Percentiles rank a stretch among this genome's conserved stretches.
Conservation (phyloP, 2,888 invertebrate genomes). For the Scaptomyza parva region DNA sequence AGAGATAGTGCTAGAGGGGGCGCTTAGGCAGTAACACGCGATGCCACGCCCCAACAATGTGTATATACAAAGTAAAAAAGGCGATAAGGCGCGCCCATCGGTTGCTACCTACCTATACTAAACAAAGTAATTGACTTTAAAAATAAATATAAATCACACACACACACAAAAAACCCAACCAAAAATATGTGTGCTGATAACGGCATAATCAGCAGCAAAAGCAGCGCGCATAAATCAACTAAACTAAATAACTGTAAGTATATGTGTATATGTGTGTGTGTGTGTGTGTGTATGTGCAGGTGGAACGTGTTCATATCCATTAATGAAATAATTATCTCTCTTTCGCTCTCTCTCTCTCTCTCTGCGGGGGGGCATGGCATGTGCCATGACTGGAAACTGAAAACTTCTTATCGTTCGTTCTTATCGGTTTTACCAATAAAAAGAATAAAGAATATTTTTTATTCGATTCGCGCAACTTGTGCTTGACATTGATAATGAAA, state of each 20-base stretch:
- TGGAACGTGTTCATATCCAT: slow-evolving; percentile 53
- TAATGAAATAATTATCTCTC: slow-evolving; percentile 47
- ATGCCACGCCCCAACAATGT: slow-evolving; percentile 28
- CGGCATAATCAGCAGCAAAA: too few relatives aligned
- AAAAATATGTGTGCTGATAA: slow-evolving; percentile 24
- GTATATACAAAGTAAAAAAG: background rate
- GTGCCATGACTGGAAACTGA: slow-evolving; percentile 17
- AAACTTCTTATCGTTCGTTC: slow-evolving; percentile 55
- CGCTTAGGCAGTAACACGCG: slow-evolving; percentile 54
- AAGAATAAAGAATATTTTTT: background rate
- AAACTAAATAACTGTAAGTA: too few relatives aligned
- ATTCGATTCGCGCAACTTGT: slow-evolving; percentile 29
- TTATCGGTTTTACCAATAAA: slow-evolving; percentile 6
- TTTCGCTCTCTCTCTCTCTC: slow-evolving; percentile 2
- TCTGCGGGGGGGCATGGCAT: slow-evolving; percentile 14
- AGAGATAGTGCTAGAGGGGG: slow-evolving; percentile 11
- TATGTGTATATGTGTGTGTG: too few relatives aligned
- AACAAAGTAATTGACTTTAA: slow-evolving; percentile 24
- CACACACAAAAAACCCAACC: slow-evolving; percentile 14
- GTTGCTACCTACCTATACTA: slow-evolving; percentile 63
- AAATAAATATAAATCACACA: slow-evolving; percentile 38
- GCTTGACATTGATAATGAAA: slow-evolving; percentile 77
- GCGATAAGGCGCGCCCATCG: slow-evolving; percentile 45
- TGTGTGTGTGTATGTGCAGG: too few relatives aligned
- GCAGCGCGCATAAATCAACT: slow-evolving; percentile 24